A percentile compares a stretch with the other conserved stretches of the same genome.
Conservation (phyloP, 1,140 invertebrate species). For the Kradibia gibbosae region DNA sequence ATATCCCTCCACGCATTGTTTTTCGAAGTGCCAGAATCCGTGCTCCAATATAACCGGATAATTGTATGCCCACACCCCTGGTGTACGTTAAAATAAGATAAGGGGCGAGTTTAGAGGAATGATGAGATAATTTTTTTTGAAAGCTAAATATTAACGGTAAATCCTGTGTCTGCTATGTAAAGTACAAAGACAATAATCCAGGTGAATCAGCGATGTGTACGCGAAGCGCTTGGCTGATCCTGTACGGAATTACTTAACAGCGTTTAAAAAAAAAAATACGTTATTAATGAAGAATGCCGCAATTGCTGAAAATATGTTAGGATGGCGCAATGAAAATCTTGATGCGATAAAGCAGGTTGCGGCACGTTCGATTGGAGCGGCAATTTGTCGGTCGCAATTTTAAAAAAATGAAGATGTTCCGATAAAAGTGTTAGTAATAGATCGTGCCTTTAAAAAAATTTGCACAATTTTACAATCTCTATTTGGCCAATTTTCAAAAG, state of each 20-base stretch:
- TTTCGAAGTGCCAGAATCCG: too few species aligned
- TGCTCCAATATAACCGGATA: too few species aligned
- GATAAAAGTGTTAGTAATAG: conserved; percentile 7
- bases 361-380: conserved; percentile 6
- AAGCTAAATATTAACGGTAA: neutral
- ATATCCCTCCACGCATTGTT: too few species aligned
- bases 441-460: neutral
- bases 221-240: neutral
- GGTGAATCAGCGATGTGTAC: neutral
- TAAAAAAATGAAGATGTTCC: conserved; percentile 24
- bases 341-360: conserved; percentile 11
- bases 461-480: neutral
- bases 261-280: neutral
- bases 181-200: neutral
- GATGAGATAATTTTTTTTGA: too few species aligned
- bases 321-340: neutral
- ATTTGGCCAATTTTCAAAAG: neutral
- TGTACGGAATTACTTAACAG: neutral
- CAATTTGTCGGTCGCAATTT: conserved; percentile 24
- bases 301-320: conserved; percentile 17
- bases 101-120: too few species aligned
- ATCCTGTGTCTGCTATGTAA: neutral
- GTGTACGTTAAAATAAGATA: too few species aligned
- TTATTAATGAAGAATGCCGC: conserved; percentile 28
- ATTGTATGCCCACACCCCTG: too few species aligned